Base-by-base conservation (phyloP, 2,113 vertebrate genomes). In the Geococcyx californianus region DNA sequence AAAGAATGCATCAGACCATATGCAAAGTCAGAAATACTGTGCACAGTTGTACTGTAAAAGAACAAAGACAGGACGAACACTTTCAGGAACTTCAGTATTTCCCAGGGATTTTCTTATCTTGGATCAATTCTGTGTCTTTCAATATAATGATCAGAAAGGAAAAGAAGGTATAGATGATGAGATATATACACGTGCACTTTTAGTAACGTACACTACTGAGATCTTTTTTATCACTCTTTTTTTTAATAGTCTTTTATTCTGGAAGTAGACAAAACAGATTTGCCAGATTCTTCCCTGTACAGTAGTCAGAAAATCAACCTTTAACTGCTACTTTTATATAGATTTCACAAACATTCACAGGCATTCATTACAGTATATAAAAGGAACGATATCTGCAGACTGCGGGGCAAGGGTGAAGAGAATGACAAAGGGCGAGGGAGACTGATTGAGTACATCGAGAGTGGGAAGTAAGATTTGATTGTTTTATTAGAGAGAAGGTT, bases 401-500 rank as follows among this genome's bases (percentile, higher is more conserved):
- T 64, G 38, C n/a, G 31, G 69, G 70, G 49, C 58, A 89, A 64
- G 19, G 64, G 60, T 96, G 90, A 96, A 76, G 40, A 79, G 82
- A 29, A 52, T 83, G 74, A 75, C 40, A 94, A 88, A 97, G 60
- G 85, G 33, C 62, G 81, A 74, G 52, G 76, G 60, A 95, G 72
- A 83, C 85, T 70, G 62, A 94, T 11, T 60, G 78, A 75, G 40
- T 17, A 54, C 51, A 85, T 75, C 40, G 79, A 96, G 96, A 89
- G 49, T 45, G 86, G 40, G 49, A 93, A 79, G 58, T 51, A 93
- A 49, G 58, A 84, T 93, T 92, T 89, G 87, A 95, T 92, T 95
- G 80, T 94, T 98, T 97, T 95, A 94, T 97, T 95, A 92, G 82
- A 79, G 34, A 54, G 59, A 94, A 97, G 90, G 89, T 94, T 92